Conservation (phyloP, 2,113 vertebrate genomes). For the Nerophis ophidion region DNA sequence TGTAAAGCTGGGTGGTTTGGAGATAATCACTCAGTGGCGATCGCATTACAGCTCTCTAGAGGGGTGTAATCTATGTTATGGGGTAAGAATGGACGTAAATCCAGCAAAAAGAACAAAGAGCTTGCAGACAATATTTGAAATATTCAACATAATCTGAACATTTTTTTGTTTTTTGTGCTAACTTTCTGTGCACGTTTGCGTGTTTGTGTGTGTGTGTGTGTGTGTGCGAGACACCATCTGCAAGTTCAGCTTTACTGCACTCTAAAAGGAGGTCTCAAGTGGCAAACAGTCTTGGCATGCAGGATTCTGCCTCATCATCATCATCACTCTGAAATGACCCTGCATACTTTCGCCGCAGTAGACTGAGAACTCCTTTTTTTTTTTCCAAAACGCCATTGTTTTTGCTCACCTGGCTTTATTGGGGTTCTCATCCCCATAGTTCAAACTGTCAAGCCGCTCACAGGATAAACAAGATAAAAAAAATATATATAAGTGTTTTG, state of each 20-base stretch:
- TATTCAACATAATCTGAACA: neutral
- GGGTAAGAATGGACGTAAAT: neutral
- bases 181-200: slow-evolving; percentile 2
- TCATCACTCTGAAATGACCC: slow-evolving; percentile 3
- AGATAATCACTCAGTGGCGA: slow-evolving; percentile 39
- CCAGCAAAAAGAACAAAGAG: slow-evolving; percentile 8
- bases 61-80: slow-evolving; percentile 45
- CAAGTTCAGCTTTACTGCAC: slow-evolving; percentile 25
- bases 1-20: slow-evolving; percentile 39
- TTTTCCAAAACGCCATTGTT: slow-evolving; percentile 9
- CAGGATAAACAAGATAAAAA: neutral
- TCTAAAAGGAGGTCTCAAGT: slow-evolving; percentile 15
- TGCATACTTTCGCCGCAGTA: neutral
- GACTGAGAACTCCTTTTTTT: neutral
- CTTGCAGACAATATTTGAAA: slow-evolving; percentile 17
- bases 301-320: slow-evolving; percentile 8
- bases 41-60: slow-evolving; percentile 48
- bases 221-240: slow-evolving; percentile 22
- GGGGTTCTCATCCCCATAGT: slow-evolving; percentile 11
- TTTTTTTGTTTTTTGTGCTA: neutral
- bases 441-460: neutral
- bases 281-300: slow-evolving; percentile 24
- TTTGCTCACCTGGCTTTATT: slow-evolving; percentile 3
- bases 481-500: too few species aligned
- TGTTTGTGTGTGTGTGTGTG: neutral